A percentile compares a stretch with the other conserved stretches of the same genome.
Evolutionary conservation across 2,888 invertebrate genomes (phyloP).

Genomic region (Subacronicta megacephala): DNA sequence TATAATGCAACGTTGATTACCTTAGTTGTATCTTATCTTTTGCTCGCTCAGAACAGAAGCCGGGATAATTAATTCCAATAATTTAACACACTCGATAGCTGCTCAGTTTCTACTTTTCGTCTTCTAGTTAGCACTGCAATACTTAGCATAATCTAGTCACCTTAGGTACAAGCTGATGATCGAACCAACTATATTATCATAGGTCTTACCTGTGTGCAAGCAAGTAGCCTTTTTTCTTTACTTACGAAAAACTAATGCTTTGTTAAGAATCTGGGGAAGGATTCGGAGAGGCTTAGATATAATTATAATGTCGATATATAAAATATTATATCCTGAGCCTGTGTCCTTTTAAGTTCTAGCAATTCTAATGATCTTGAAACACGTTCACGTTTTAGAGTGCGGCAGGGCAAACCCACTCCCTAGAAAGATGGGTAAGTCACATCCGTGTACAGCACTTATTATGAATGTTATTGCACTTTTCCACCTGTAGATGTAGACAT

Average conservation of each 20-base stretch:
- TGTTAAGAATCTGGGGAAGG: too few relatives aligned
- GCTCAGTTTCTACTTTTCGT: slow-evolving; percentile 23
- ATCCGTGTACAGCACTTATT: slow-evolving; percentile 51
- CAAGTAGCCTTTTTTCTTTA: too few relatives aligned
- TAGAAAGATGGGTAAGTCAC: slow-evolving; percentile 86
- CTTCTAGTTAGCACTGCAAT: slow-evolving; percentile 27
- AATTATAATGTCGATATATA: too few relatives aligned
- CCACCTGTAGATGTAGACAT: slow-evolving; percentile 23
- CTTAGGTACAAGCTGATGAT: slow-evolving; percentile 13
- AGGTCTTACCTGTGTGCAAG: too few relatives aligned
- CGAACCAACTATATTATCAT: slow-evolving; percentile 14
- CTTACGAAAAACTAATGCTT: too few relatives aligned
- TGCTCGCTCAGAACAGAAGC: slow-evolving; percentile 15
- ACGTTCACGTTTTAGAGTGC: slow-evolving; percentile 82
- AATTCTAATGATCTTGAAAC: slow-evolving; percentile 47
- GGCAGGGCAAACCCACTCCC: slow-evolving; percentile 87
- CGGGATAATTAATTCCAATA: slow-evolving; percentile 29
- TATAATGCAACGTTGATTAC: background rate
- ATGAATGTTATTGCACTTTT: slow-evolving; percentile 15
- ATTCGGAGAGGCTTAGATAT: too few relatives aligned
- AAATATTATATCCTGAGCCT: slow-evolving; percentile 18
- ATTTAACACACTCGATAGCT: slow-evolving; percentile 18
- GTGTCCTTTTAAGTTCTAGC: slow-evolving; percentile 14
- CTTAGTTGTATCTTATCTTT: slow-evolving; percentile 9
- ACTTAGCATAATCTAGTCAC: slow-evolving; percentile 19